Evolutionary conservation across 2,888 invertebrate species (phyloP), one percentile per base, ranked within the genome.

Genomic region (Busseola fusca): DNA sequence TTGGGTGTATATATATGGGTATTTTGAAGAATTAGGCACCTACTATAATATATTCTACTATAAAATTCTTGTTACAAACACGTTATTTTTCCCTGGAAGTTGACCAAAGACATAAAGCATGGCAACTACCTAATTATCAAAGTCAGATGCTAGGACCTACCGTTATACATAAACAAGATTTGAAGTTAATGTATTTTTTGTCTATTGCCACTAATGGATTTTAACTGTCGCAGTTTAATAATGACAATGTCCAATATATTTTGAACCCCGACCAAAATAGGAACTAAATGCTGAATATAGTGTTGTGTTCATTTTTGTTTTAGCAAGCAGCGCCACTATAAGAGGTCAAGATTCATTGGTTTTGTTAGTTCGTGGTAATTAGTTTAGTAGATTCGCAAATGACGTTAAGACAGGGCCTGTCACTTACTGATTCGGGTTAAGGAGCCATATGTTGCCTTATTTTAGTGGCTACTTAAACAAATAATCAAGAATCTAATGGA

Each of bases 221-320:
- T 76, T 78, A 80, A 80, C 86, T 77, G 84, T 84, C 78, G 68
- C 69, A 75, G 21, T 75, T 76, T 60, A 18, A 27, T 82, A 74
- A 76, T 84, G 79, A 69, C 37, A 10, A 14, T 0, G 27, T 2
- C 65, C 48, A 81, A 27, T 64, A 45, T 50, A 45, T 14, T 7
- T 58, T 65, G 82, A 25, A 1, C 25, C 0, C 6, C 48, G 21
- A 14, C 18, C 1, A 58, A 69, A 65, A 37, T 40, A 9, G 12
- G 21, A 62, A 40, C 37, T 14, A 57, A 27, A 40, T 21, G 6
- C 34, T 30, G 3, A 58, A 48, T 73, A 52, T 64, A 1, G 3
- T 30, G 1, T 27, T 40, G 18, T 14, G 10, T 64, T 48, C 6
- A 1, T 7, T 30, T 56, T 45, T 56, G n/a, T n/a, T 14, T 50